Percentiles rank a stretch among this genome's conserved stretches.
Conservation (phyloP, 2,888 invertebrate species). For the Pilophorus perplexus region DNA sequence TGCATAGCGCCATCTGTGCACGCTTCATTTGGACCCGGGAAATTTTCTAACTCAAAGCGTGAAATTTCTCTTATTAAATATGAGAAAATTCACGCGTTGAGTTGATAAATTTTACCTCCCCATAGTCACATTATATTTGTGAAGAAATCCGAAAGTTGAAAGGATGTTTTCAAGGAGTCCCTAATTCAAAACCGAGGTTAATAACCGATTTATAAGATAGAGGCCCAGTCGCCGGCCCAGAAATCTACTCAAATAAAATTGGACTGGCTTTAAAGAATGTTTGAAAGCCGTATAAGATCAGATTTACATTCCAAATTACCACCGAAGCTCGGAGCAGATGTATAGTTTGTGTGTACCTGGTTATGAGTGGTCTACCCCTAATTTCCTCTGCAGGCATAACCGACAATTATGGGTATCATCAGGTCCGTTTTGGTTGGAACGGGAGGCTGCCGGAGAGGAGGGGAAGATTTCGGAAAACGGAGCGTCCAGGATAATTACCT, state of each 20-base stretch:
- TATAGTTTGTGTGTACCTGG: slow-evolving; percentile 33
- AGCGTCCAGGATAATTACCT: slow-evolving; percentile 19
- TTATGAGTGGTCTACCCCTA: slow-evolving; percentile 33
- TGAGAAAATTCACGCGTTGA: too few relatives aligned
- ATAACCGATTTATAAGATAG: not conserved
- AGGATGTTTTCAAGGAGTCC: too few relatives aligned
- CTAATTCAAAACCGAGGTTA: slow-evolving; percentile 10
- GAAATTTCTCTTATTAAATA: too few relatives aligned
- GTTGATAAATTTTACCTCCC: too few relatives aligned
- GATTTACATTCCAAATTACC: slow-evolving; percentile 37
- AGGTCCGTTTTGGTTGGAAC: slow-evolving; percentile 10
- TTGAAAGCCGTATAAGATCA: slow-evolving; percentile 26
- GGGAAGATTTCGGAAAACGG: slow-evolving; percentile 5
- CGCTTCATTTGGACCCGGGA: too few relatives aligned
- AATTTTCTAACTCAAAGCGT: too few relatives aligned
- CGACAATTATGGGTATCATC: slow-evolving; percentile 34
- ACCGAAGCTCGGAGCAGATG: slow-evolving; percentile 31
- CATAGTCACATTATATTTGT: too few relatives aligned
- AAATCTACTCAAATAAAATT: slow-evolving; percentile 32
- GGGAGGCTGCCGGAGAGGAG: not conserved
- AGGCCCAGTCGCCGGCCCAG: not conserved
- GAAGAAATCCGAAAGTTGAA: too few relatives aligned
- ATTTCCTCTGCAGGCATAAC: slow-evolving; percentile 29
- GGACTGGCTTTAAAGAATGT: slow-evolving; percentile 32
- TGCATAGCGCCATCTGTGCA: too few relatives aligned